Conservation (phyloP, 2,888 invertebrate species). For the Brassicogethes aeneus region DNA sequence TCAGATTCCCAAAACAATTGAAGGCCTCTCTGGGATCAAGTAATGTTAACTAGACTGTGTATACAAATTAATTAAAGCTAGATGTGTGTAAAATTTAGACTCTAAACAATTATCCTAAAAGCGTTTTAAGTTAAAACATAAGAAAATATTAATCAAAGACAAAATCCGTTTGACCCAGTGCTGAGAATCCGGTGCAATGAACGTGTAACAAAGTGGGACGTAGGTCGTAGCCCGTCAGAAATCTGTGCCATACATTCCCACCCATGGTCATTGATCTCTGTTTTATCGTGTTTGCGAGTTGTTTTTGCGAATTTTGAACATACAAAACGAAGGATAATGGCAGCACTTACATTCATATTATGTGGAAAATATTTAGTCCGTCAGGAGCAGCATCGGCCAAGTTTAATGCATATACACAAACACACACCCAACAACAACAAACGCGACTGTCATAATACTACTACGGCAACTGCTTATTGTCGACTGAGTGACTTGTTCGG, state of each 20-base stretch:
- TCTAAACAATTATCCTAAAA: neutral
- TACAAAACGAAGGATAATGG: neutral
- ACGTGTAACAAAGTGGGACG: constrained; percentile 14
- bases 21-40: neutral
- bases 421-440: constrained; percentile 27
- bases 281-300: constrained; percentile 17
- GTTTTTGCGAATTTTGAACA: neutral
- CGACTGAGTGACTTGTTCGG: neutral
- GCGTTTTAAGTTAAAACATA: constrained; percentile 10
- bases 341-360: constrained; percentile 29
- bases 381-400: constrained; percentile 13
- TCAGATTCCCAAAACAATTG: neutral
- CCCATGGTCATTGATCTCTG: constrained; percentile 42
- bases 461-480: constrained; percentile 4
- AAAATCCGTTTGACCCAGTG: constrained; percentile 14
- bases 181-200: constrained; percentile 10
- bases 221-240: constrained; percentile 20
- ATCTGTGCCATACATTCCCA: constrained; percentile 34
- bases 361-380: constrained; percentile 13
- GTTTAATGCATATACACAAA: constrained; percentile 20
- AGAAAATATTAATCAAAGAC: constrained; percentile 13
- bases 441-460: constrained; percentile 19
- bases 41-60: neutral
- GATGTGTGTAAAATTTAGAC: no score
- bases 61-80: no score